Base-by-base conservation (phyloP, 2,797 vertebrate species). In the Siniperca scherzeri region DNA sequence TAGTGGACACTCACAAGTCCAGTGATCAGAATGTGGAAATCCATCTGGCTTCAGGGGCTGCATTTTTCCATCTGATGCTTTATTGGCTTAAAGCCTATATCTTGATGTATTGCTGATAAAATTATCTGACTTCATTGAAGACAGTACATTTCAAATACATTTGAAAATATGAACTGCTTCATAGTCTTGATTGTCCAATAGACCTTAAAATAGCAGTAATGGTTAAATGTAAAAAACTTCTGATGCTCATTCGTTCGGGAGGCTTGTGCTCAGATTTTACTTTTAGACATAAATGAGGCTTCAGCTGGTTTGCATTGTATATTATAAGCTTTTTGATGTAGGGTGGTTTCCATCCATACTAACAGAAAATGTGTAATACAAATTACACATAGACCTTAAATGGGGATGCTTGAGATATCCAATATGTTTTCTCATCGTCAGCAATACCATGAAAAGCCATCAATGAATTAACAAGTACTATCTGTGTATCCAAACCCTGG, bases 21-120 rank as follows among this genome's bases (percentile, higher is more conserved):
- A 71, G 1, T 71, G 7, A 9, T 67, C 56, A 75, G 17, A 71
- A 27, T 25, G 60, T 46, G 17, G 22, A 52, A 30, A 71, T 78
- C n/a, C 27, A 14, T 30, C 19, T 33, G 21, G 9, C 38, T 56
- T 16, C 3, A 22, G 46, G 46, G 50, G 33, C 33, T 56, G 30
- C n/a, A 40, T 11, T 33, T 66, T 66, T 40, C 11, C 11, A 4
- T 27, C 36, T 19, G 5, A 2, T 14, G 17, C 16, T 60, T 33
- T 46, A n/a, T 56, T 12, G 36, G 25, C 0, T 69, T 46, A 5
- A 46, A 67, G 19, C 1, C 36, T 56, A 2, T 30, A 16, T 74
- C 0, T 67, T 46, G 46, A 55, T 19, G 5, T 7, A 16, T 60
- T 44, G 42, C 36, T 61, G 36, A 48, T 55, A 4, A 27, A 25